phyloP scores from a whole-genome alignment of 2,888 invertebrate genomes.

The Hirtodrosophila cameraria region DNA sequence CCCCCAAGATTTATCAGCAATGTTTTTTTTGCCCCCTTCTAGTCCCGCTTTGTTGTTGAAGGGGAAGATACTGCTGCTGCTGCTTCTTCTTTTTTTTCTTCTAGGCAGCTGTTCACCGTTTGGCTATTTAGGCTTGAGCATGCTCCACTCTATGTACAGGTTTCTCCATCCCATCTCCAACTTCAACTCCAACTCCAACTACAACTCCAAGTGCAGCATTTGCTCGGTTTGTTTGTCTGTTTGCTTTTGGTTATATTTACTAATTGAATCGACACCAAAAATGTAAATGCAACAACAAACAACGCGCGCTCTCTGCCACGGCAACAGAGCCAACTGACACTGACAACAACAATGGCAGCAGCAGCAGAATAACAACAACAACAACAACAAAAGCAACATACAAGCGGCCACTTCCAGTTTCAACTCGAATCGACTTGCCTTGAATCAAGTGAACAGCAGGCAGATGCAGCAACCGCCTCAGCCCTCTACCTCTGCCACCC shows the following conservation, averaged over 20 bases:
- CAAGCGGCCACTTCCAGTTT: conserved; percentile 57
- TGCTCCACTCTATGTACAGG: conserved; percentile 76
- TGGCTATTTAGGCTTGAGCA: conserved; percentile 72
- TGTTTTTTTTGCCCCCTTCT: conserved; percentile 22
- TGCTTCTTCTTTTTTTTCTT: conserved; percentile 31
- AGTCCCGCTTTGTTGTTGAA: background rate
- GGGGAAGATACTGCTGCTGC: conserved; percentile 41
- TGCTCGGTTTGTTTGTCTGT: conserved; percentile 71
- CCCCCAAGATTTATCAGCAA: conserved; percentile 67
- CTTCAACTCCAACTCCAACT: conserved; percentile 6
- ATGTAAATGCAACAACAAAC: conserved; percentile 81
- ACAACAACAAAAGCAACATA: conserved; percentile 20
- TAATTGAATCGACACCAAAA: conserved; percentile 84
- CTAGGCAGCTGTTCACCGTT: conserved; percentile 19
- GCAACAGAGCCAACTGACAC: conserved; percentile 52
- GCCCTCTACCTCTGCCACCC: conserved; percentile 25
- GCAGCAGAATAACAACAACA: conserved; percentile 24
- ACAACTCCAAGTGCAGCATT: conserved; percentile 48
- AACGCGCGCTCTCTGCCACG: conserved; percentile 39
- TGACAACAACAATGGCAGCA: conserved; percentile 50
- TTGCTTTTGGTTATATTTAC: conserved; percentile 82
- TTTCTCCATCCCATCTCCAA: conserved; percentile 49
- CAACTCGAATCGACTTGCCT: conserved; percentile 30
- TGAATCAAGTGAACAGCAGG: conserved; percentile 44
- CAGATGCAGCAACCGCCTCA: conserved; percentile 51